Percentiles rank a stretch among this genome's conserved stretches.
These are phyloP conservation scores for Blera fallax DNA, from an alignment of 2,888 invertebrate species.

Conservation along the genomic window DNA sequence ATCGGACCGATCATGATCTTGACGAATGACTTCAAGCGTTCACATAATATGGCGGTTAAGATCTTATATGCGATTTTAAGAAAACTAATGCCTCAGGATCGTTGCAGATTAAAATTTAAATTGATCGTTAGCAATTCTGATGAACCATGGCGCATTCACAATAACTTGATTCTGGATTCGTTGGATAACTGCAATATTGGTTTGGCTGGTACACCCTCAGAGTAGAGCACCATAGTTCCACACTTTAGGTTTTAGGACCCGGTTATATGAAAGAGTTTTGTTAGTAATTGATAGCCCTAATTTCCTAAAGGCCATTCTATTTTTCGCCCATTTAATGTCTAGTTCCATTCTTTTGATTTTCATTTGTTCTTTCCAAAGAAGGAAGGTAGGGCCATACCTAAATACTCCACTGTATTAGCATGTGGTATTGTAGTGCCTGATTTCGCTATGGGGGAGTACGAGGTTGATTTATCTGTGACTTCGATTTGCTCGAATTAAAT, in stretches of 20 bases:
- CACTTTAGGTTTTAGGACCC: background rate
- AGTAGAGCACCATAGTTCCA: background rate
- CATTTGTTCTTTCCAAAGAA: background rate
- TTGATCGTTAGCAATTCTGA: too few species aligned
- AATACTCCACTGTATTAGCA: too few species aligned
- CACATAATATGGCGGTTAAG: too few species aligned
- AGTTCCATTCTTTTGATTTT: background rate
- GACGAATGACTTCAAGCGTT: too few species aligned
- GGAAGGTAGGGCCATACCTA: too few species aligned
- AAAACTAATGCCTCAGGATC: too few species aligned
- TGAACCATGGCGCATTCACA: background rate
- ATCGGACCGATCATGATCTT: too few species aligned
- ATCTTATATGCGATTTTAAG: too few species aligned
- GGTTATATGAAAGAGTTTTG: background rate
- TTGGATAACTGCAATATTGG: background rate
- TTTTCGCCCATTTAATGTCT: background rate
- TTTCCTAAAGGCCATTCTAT: background rate
- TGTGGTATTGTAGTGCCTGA: too few species aligned
- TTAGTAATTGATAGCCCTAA: too few species aligned
- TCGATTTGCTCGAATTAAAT: background rate
- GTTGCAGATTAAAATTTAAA: too few species aligned
- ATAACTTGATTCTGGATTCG: background rate
- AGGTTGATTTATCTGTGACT: background rate
- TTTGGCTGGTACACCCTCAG: background rate
- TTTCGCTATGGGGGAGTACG: too few species aligned